Conservation (phyloP, 2,888 invertebrate genomes). For the Coenonympha arcania region DNA sequence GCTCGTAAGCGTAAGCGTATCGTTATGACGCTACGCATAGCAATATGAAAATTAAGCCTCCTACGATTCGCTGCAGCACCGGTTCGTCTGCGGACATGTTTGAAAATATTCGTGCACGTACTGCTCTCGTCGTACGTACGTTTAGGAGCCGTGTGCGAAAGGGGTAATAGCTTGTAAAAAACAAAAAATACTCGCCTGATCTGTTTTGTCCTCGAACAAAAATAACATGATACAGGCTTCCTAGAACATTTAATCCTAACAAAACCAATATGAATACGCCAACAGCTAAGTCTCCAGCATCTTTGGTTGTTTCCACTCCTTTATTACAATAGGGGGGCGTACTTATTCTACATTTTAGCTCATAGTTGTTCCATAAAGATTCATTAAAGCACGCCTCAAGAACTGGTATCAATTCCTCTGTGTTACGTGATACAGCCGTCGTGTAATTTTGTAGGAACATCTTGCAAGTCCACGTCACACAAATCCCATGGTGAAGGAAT, state of each 20-base stretch:
- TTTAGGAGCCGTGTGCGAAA: too few species aligned
- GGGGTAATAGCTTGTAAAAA: too few species aligned
- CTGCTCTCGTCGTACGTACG: too few species aligned
- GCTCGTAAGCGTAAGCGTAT: too few species aligned
- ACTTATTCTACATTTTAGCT: constrained; percentile 41
- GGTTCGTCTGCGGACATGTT: too few species aligned
- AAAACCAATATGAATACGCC: not conserved
- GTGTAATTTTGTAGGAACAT: constrained; percentile 20
- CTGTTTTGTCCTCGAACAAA: not conserved
- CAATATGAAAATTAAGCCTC: too few species aligned
- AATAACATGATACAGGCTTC: not conserved
- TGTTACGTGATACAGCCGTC: not conserved
- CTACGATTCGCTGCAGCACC: too few species aligned
- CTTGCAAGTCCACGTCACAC: constrained; percentile 33
- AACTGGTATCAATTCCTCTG: constrained; percentile 23
- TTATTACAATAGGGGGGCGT: constrained; percentile 22
- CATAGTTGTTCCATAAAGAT: constrained; percentile 43
- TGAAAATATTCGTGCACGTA: too few species aligned
- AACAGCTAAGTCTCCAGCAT: not conserved
- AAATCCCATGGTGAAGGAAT: constrained; percentile 33
- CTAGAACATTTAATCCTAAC: not conserved
- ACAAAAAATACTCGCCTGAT: constrained; percentile 1
- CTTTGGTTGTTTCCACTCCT: not conserved
- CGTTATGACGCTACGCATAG: too few species aligned
- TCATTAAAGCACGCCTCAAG: constrained; percentile 41